These are phyloP conservation scores for Nycticryphes semicollaris DNA, from an alignment of 2,113 vertebrate genomes.

Conservation along the genomic window DNA sequence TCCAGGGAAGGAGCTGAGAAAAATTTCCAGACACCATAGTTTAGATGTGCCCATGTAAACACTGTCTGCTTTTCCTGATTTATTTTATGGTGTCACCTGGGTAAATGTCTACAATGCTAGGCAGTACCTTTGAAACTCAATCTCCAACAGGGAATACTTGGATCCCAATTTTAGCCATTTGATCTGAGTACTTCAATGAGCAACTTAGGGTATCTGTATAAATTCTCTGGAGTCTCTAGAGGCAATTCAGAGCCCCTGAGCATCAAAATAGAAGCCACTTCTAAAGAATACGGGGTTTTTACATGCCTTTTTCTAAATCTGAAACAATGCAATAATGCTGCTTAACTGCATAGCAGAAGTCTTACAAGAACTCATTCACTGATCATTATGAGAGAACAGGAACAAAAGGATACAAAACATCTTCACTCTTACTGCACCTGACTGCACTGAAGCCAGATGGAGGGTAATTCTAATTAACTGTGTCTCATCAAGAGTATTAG, in stretches of 20 bases:
- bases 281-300: neutral
- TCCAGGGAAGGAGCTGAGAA: neutral
- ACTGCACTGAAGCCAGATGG: neutral
- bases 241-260: neutral
- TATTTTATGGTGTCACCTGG: constrained; percentile 25
- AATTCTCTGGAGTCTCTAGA: neutral
- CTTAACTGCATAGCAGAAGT: neutral
- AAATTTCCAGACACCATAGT: constrained; percentile 31
- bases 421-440: neutral
- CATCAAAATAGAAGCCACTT: constrained; percentile 1
- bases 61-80: constrained; percentile 39
- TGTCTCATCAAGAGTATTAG: neutral
- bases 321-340: neutral
- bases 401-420: neutral
- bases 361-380: neutral
- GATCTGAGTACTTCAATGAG: neutral
- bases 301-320: neutral
- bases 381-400: neutral
- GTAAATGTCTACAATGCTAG: neutral
- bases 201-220: neutral
- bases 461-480: neutral
- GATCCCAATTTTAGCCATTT: neutral
- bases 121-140: constrained; percentile 5
- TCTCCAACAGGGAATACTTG: neutral
- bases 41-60: constrained; percentile 55